Evolutionary conservation across 2,888 invertebrate genomes (phyloP), one percentile per base, ranked within the genome.

Genomic region (Dascillus cervinus): DNA sequence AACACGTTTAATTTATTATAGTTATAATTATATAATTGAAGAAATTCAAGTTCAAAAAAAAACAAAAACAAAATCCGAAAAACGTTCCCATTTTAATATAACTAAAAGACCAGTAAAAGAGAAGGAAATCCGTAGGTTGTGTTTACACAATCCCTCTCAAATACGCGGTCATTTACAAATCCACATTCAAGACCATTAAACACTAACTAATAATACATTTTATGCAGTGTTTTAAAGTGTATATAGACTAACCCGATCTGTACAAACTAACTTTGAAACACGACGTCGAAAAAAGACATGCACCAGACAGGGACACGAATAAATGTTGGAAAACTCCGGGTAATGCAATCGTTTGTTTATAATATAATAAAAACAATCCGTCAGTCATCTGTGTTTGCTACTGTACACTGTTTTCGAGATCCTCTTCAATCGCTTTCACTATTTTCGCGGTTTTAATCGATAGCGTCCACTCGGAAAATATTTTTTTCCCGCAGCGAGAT

Each of bases 311-410:
- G 31, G 37, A 44, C 38, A 44, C 40, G 32, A 40, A 27, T 40
- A 42, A 29, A 32, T 27, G 28, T 33, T 37, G 34, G 40, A 35
- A 38, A 41, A 39, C 35, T 36, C 30, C 39, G 27, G 32, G 47
- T 47, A 45, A 46, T 43, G 36, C 41, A 47, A 57, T 56, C 56
- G 59, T 60, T 60, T 63, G 62, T 61, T 63, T 63, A 62, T 50
- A 55, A 57, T 60, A 55, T 50, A 56, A 56, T 59, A 59, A 64
- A 64, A 65, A 62, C 62, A 63, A 62, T 56, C 62, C 58, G 60
- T 64, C 64, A 64, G 61, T 65, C 65, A 65, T 63, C 60, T 65
- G 64, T 60, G 60, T 58, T 57, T 57, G 55, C 57, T 55, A 58
- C 53, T 59, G 52, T 58, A 55, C 56, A 50, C 58, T 58, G 58